Evolutionary conservation across 2,797 vertebrate genomes (phyloP), one percentile per base, ranked within the genome.

Genomic region (Myioborus miniatus): DNA sequence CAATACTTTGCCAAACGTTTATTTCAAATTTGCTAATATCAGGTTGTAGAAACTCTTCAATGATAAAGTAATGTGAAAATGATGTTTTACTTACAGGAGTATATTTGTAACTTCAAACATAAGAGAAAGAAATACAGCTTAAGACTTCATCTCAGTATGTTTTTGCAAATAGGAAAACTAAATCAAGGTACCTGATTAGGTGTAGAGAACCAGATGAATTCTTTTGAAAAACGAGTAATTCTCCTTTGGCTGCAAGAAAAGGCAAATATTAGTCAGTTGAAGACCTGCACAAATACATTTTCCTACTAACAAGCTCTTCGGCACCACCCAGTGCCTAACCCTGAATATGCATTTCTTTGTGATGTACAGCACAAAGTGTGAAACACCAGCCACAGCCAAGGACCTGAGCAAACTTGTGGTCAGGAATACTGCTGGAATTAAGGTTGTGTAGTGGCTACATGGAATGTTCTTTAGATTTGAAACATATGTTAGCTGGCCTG

Each of bases 281-380:
- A 63, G n/a, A 44, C 2, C 44, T 9, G 19, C 1, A 4, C 29
- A 69, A 56, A 44, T 9, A 6, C 1, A 6, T 22, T 62, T 87
- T 36, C 53, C 22, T 29, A 19, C 47, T 92, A 56, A 22, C 39
- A 53, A 72, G 74, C 71, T 94, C 95, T 96, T 75, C 15, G 11
- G 7, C 76, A 87, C 94, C 97, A 95, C 59, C 97, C 90, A 94
- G 94, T 95, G 97, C 44, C 64, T 39, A 50, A 9, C 7, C 1
- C 30, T 37, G 36, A 62, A 37, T 27, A 32, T 46, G 41, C n/a
- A 46, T 46, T n/a, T 68, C 29, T 34, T 70, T 43, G n/a, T 2
- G 12, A 43, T n/a, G 6, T 2, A 2, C 12, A 14, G 15, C 9
- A 2, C 3, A 0, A 27, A 49, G 11, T 5, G 4, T 13, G 20